Conservation (phyloP, 2,113 vertebrate genomes). For the Lichenostomus cassidix region DNA sequence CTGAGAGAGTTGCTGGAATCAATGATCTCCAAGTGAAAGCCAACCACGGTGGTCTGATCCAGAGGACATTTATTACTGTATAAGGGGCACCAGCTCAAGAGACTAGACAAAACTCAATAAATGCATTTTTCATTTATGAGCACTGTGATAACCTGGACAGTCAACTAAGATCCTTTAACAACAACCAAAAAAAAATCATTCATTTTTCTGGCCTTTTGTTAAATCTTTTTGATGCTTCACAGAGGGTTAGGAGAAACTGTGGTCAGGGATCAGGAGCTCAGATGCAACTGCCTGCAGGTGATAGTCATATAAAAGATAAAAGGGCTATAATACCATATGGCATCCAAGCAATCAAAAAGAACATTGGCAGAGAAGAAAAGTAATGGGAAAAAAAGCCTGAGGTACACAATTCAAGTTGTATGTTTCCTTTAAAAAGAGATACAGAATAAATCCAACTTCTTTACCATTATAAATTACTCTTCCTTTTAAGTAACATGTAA, state of each 20-base stretch:
- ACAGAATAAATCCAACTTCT: not conserved
- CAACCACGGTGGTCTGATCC: constrained; percentile 5
- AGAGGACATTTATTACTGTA: constrained; percentile 26
- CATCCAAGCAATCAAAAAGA: constrained; percentile 33
- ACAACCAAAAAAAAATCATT: not conserved
- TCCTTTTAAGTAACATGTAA: not conserved
- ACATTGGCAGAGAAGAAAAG: not conserved
- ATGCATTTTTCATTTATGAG: constrained; percentile 39
- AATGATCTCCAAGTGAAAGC: constrained; percentile 1
- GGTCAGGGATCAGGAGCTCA: constrained; percentile 50
- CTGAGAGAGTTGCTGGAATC: constrained; percentile 8
- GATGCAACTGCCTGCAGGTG: constrained; percentile 44
- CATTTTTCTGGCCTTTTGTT: constrained; percentile 37
- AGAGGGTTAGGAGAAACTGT: constrained; percentile 32
- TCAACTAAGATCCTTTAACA: constrained; percentile 19
- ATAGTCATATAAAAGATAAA: constrained; percentile 52
- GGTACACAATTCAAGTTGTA: not conserved
- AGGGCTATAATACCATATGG: not conserved
- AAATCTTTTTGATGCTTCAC: constrained; percentile 36
- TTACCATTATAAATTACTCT: not conserved
- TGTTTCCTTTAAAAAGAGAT: not conserved
- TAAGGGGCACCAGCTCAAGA: constrained; percentile 1
- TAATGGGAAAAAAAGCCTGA: not conserved
- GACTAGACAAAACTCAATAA: constrained; percentile 42
- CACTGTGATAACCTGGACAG: constrained; percentile 13